Evolutionary conservation across 2,888 invertebrate genomes (phyloP).

Genomic region (Strigamia crassipes): DNA sequence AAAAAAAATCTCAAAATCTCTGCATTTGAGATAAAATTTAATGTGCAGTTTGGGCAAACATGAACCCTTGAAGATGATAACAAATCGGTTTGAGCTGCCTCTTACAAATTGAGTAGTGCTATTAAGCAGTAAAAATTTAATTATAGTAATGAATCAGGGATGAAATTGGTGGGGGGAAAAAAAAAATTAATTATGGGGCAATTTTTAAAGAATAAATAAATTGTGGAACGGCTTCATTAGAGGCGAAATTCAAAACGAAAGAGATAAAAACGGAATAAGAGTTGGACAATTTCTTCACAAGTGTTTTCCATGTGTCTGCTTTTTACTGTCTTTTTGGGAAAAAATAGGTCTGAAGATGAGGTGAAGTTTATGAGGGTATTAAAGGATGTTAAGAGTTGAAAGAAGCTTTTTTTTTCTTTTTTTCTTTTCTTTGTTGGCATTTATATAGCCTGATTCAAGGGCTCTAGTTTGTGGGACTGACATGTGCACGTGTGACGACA

Average conservation of each 20-base stretch:
- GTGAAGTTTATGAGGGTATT: conserved; percentile 23
- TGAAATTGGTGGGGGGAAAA: background rate
- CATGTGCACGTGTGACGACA: background rate
- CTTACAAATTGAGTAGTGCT: conserved; percentile 16
- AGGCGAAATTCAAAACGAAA: background rate
- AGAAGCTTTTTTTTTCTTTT: background rate
- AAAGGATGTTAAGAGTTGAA: conserved; percentile 4
- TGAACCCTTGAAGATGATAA: background rate
- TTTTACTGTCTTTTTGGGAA: background rate
- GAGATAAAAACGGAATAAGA: background rate
- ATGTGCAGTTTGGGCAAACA: background rate
- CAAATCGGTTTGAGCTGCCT: background rate
- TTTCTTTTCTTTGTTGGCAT: background rate
- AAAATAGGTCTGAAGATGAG: conserved; percentile 22
- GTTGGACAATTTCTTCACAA: background rate
- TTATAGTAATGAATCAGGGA: conserved; percentile 19
- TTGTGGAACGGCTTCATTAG: background rate
- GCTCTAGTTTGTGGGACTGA: background rate
- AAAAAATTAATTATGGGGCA: background rate
- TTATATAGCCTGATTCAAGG: conserved; percentile 3
- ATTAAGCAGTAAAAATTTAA: conserved; percentile 34
- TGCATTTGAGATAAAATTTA: conserved; percentile 17
- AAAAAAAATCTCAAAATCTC: background rate
- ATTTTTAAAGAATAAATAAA: background rate
- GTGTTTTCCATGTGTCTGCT: background rate